Base-by-base conservation (phyloP, 1,140 invertebrate genomes). In the Episyrphus balteatus region DNA sequence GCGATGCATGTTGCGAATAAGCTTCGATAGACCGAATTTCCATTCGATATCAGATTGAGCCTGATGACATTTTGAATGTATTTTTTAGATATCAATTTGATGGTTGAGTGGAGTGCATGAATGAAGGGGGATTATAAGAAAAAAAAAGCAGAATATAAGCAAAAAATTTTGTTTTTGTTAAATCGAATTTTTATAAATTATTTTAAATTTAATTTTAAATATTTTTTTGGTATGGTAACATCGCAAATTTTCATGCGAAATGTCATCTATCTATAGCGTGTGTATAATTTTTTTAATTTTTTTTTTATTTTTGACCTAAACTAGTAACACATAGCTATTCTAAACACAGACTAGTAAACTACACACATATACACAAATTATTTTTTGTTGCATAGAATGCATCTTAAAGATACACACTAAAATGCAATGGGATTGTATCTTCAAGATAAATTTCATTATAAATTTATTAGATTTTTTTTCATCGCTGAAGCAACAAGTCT, bases 1-100 rank as follows among this genome's bases (percentile, higher is more conserved):
- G 61, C 96, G 82, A 72, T 98, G 94, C 94, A 99, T 99, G 64
- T 96, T 95, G 54, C 94, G 77, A 61, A 99, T 97, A 55, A 99
- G 76, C 74, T 99, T 99, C 38, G 95, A 97, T 56, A 98, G 72
- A 30, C 96, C 96, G 66, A 96, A 99, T 71, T 99, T 99, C 96
- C 96, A 99, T 72, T 99, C 96, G 57, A 95, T 97, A 71, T 99
- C 96, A n/a, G 95, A 98, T 79, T 99, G 94, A 38, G 94, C 92
- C 80, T 94, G 59, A 57, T 59, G 58, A 62, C 18, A 17, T 17
- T 14, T 62, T 61, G 53, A 62, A 61, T 62, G 57, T 60, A 59
- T 61, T 58, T 48, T 41, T 51, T 26, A 26, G 66, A 70, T 46
- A 55, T 42, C 47, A 47, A 32, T 42, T 48, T 30, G 51, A 26